Conservation (phyloP, 2,888 invertebrate genomes). For the Hirtodrosophila alboralis region DNA sequence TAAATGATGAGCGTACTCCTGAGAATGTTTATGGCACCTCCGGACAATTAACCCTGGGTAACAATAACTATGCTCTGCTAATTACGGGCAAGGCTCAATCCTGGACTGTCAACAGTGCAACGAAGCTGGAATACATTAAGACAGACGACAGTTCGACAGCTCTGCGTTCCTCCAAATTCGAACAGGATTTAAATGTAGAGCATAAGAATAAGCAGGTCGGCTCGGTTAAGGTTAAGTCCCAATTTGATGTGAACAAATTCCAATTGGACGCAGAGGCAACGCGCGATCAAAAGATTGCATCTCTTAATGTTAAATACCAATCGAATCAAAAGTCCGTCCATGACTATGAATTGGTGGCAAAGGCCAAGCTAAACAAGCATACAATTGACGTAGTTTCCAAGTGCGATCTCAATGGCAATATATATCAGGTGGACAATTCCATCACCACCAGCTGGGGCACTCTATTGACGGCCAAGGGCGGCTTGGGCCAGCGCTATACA, state of each 20-base stretch:
- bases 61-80: constrained; percentile 51
- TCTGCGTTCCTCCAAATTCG: constrained; percentile 57
- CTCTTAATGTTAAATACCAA: constrained; percentile 84
- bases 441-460: constrained; percentile 81
- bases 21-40: constrained; percentile 73
- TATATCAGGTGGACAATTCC: constrained; percentile 74
- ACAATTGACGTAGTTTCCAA: constrained; percentile 75
- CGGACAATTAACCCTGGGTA: constrained; percentile 41
- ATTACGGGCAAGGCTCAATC: constrained; percentile 56
- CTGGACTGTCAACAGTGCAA: constrained; percentile 51
- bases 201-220: constrained; percentile 54
- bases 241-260: constrained; percentile 60
- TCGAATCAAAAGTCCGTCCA: constrained; percentile 81
- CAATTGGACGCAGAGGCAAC: constrained; percentile 86
- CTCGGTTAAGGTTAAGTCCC: constrained; percentile 85
- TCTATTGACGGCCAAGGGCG: constrained; percentile 76
- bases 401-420: constrained; percentile 81
- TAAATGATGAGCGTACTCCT: constrained; percentile 67
- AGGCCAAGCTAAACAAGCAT: constrained; percentile 84
- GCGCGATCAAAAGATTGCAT: constrained; percentile 86
- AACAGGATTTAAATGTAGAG: constrained; percentile 50
- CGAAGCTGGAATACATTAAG: constrained; percentile 52
- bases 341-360: constrained; percentile 86
- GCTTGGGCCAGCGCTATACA: constrained; percentile 77
- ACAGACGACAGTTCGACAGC: constrained; percentile 45